Base-by-base conservation (phyloP, 2,888 invertebrate genomes). In the Latheticus oryzae region DNA sequence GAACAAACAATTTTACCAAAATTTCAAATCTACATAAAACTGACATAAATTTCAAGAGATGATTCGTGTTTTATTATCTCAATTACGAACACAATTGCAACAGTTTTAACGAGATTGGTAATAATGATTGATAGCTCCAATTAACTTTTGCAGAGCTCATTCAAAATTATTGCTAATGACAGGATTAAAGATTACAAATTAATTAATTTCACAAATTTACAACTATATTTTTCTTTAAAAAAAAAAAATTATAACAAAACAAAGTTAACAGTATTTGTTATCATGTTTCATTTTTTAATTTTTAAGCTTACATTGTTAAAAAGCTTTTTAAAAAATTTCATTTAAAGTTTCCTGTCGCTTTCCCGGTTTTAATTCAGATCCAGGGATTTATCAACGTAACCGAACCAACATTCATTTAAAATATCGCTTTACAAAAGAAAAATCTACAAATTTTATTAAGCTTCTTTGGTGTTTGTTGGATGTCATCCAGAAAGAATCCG, bases 61-160 rank as follows among this genome's bases (percentile, higher is more conserved):
- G 59, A 52, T 61, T 61, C 57, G 58, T 50, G 55, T 60, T 63
- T 60, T 63, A 63, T 63, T 63, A 54, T 66, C 62, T 60, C 64
- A 63, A 63, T 64, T 63, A 61, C 55, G 59, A 37, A 56, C 58
- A 57, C 57, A 62, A 67, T 60, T 64, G 63, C 40, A 28, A 45
- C 45, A 43, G 53, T 54, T 54, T 45, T 54, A 24, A 45, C 37
- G 35, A 38, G 45, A 37, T 51, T 28, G 17, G 42, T 54, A 64
- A 64, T 64, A 62, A 64, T 65, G 67, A 67, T 66, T 65, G 66
- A 66, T 66, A 62, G 55, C 59, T 60, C 61, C 64, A 67, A 67
- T 66, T 65, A 65, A 64, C 60, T 65, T 47, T 61, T 62, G 62
- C 61, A 64, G 63, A 48, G 59, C 47, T 43, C 57, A 58, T 58